Evolutionary conservation across 2,113 vertebrate genomes (phyloP), one percentile per base, ranked within the genome.

Genomic region (Helogale parvula): DNA sequence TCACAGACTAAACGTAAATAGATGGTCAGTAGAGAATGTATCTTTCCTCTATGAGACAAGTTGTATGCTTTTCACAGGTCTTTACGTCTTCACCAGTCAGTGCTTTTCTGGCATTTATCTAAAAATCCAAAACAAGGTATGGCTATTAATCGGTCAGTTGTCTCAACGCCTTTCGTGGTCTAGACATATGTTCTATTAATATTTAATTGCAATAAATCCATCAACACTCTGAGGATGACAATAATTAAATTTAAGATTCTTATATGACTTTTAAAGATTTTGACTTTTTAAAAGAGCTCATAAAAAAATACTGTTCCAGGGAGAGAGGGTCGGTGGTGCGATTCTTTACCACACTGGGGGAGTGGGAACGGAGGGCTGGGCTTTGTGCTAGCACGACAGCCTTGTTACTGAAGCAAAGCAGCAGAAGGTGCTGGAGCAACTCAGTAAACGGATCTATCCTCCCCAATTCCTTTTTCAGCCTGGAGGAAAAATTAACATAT

Each of bases 241-340:
- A 31, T 47, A 94, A 91, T 9, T 93, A 54, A 50, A 66, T 47
- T 71, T 12, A 84, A 31, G 8, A 94, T 52, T 80, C 29, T 84
- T 52, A 17, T 50, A 63, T 23, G 17, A 84, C 88, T 85, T 87
- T 96, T 74, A 88, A 76, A 97, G 50, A 65, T 77, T 21, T 92
- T 84, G 25, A 79, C 68, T 57, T 79, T 77, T 89, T 84, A 0
- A 15, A 81, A 88, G 50, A 45, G 6, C 7, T 88, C 27, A 7
- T 45, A 3, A 72, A 63, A 63, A 77, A 41, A 21, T 9, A 54
- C 0, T 81, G 17, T 52, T 19, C 7, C 41, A 33, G n/a, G n/a
- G 25, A 68, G 3, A 38, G 2, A 7, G 23, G 35, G 25, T 25
- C 5, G 21, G 1, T 3, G 5, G 33, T 63, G 12, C 9, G 38